These are phyloP conservation scores for Eubucco bourcierii DNA, from an alignment of 2,113 vertebrate genomes.

Conservation along the genomic window DNA sequence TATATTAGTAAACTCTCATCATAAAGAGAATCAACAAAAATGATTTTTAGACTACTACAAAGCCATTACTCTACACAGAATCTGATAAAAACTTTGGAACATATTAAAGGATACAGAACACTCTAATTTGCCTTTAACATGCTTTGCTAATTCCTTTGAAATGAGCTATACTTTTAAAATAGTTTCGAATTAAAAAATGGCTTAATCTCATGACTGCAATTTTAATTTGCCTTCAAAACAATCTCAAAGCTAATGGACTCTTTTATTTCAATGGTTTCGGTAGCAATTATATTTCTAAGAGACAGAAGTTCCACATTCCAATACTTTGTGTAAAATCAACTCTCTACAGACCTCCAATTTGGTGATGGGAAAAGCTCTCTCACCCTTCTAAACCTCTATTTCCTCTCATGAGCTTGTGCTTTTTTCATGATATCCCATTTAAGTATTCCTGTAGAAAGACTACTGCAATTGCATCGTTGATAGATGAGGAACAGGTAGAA, in stretches of 20 bases:
- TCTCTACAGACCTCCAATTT: constrained; percentile 29
- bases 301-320: constrained; percentile 44
- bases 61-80: background rate
- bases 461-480: constrained; percentile 6
- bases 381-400: background rate
- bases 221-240: constrained; percentile 63
- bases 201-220: constrained; percentile 47
- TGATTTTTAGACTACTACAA: background rate
- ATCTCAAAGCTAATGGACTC: constrained; percentile 59
- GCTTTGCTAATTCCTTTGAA: constrained; percentile 58
- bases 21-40: background rate
- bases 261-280: constrained; percentile 63
- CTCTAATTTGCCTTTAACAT: constrained; percentile 15
- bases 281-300: constrained; percentile 65
- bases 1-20: background rate
- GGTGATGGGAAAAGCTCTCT: background rate
- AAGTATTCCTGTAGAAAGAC: background rate
- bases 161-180: constrained; percentile 42
- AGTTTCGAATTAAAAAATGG: constrained; percentile 60
- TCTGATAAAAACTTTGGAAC: background rate
- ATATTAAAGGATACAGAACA: constrained; percentile 31
- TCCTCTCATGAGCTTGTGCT: background rate
- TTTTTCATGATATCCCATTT: background rate
- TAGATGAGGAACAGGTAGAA: constrained; percentile 31
- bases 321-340: constrained; percentile 26